Percentiles rank a stretch among this genome's conserved stretches.
These are phyloP conservation scores for Corythornis madagascariensis DNA, from an alignment of 2,113 vertebrate genomes.

Conservation along the genomic window DNA sequence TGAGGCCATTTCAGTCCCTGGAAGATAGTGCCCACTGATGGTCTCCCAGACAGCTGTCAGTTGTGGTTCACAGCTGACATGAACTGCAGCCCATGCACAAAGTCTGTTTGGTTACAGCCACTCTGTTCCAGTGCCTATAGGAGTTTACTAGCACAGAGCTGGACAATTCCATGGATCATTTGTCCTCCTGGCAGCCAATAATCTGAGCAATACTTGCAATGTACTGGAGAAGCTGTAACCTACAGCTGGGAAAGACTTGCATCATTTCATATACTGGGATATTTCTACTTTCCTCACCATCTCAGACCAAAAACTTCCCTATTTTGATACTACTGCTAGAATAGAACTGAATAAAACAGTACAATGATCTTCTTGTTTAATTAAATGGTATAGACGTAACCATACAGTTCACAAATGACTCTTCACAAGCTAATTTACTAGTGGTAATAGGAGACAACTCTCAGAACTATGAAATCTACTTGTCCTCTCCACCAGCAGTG, in stretches of 20 bases:
- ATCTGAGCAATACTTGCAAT: not conserved
- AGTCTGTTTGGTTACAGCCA: not conserved
- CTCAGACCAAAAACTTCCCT: not conserved
- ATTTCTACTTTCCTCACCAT: not conserved
- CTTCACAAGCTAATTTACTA: not conserved
- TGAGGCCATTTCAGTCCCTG: not conserved
- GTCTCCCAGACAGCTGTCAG: not conserved
- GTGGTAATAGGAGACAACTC: accelerated
- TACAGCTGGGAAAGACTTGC: not conserved
- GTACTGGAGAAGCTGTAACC: not conserved
- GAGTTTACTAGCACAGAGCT: not conserved
- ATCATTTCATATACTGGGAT: not conserved
- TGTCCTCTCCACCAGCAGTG: not conserved
- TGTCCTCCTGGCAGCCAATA: not conserved
- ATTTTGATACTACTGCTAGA: not conserved
- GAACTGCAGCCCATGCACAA: not conserved
- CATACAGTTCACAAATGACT: not conserved
- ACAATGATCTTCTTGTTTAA: not conserved
- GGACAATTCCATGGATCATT: not conserved
- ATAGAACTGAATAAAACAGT: not conserved
- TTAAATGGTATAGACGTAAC: not conserved
- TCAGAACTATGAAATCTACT: not conserved
- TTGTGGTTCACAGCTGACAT: not conserved
- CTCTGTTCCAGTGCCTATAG: not conserved
- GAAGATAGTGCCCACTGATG: not conserved